Conservation (phyloP, 1,140 invertebrate genomes). For the Caenorhabditis remanei region DNA sequence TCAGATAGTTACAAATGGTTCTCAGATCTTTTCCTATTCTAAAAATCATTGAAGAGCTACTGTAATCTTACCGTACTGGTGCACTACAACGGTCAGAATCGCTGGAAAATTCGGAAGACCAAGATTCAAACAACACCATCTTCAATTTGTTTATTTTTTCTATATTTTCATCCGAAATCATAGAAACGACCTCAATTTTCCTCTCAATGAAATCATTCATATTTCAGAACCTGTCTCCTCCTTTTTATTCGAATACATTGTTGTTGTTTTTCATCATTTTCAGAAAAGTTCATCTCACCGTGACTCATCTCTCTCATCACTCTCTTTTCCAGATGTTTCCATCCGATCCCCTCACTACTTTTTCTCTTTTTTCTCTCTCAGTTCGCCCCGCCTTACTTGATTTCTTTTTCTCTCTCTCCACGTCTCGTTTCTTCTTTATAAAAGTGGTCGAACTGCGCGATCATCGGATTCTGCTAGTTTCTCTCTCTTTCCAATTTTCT, state of each 20-base stretch:
- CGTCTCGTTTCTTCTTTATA: conserved; percentile 39
- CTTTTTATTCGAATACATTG: background rate
- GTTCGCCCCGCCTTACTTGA: conserved; percentile 40
- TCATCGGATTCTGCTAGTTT: conserved; percentile 43
- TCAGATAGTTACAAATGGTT: no score
- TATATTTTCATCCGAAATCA: no score
- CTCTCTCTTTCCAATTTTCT: conserved; percentile 1
- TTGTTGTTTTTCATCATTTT: conserved; percentile 4
- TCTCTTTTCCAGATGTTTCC: conserved; percentile 35
- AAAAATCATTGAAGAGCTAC: no score
- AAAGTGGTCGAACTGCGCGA: conserved; percentile 45
- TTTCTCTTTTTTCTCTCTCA: background rate
- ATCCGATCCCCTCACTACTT: background rate
- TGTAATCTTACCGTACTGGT: no score
- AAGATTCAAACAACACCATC: no score
- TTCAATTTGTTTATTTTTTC: no score
- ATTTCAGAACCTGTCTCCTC: background rate
- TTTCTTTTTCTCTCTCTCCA: conserved; percentile 14
- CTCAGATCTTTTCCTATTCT: no score
- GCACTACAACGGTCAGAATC: no score
- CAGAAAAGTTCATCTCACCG: background rate
- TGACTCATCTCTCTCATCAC: conserved; percentile 1
- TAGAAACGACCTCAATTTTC: no score
- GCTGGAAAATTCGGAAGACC: no score
- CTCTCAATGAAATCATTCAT: no score